Conservation (phyloP, 2,888 invertebrate species). For the Amblyjoppa fuscipennis region DNA sequence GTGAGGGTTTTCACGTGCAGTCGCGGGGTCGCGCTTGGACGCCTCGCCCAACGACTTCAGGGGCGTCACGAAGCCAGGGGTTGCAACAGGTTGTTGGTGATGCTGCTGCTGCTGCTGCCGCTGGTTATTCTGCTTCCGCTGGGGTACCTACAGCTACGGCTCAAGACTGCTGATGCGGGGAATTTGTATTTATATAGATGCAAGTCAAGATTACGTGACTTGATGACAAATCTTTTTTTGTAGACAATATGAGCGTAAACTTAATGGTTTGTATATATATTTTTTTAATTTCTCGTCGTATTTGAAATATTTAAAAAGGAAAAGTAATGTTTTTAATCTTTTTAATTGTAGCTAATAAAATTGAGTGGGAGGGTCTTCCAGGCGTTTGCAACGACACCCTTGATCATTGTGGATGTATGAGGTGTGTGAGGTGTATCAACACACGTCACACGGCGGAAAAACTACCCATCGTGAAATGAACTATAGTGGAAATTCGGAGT, state of each 20-base stretch:
- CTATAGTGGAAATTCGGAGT: too few species aligned
- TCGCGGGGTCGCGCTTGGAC: conserved; percentile 57
- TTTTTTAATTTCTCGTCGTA: background rate
- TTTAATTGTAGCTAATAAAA: too few species aligned
- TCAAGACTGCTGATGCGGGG: background rate
- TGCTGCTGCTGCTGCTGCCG: conserved; percentile 49
- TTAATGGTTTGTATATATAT: background rate
- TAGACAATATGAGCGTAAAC: background rate
- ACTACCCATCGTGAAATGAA: too few species aligned
- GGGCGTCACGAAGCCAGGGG: conserved; percentile 71
- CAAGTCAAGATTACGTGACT: background rate
- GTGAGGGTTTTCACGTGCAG: conserved; percentile 48
- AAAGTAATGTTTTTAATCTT: background rate
- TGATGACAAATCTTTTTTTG: background rate
- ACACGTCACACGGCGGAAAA: too few species aligned
- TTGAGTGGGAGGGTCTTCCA: too few species aligned
- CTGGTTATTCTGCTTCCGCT: conserved; percentile 64
- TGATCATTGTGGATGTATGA: too few species aligned
- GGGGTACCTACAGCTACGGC: conserved; percentile 49
- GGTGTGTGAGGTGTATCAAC: too few species aligned
- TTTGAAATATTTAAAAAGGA: background rate
- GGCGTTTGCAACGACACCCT: too few species aligned
- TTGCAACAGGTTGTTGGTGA: conserved; percentile 80
- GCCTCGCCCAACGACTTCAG: conserved; percentile 61
- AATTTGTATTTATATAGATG: background rate